Conservation (phyloP, 2,888 invertebrate species). For the Cecidostiba fungosa region DNA sequence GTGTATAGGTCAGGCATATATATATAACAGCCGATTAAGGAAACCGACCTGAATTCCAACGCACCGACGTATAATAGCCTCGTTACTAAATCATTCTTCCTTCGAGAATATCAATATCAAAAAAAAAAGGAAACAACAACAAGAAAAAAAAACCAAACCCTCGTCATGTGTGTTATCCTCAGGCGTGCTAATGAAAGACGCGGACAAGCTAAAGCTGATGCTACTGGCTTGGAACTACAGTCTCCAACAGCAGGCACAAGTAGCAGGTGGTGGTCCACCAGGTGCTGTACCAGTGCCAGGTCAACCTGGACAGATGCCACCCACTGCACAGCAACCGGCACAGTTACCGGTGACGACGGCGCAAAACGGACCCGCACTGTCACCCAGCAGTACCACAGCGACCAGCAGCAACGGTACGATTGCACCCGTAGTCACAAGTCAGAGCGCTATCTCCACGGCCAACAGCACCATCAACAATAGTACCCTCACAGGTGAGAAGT, state of each 20-base stretch:
- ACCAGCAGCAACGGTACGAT: constrained; percentile 47
- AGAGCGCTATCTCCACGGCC: constrained; percentile 79
- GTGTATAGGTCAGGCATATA: constrained; percentile 63
- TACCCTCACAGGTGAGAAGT: constrained; percentile 78
- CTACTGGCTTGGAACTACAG: constrained; percentile 94
- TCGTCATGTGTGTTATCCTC: constrained; percentile 71
- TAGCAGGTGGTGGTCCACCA: constrained; percentile 66
- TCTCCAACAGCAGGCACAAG: constrained; percentile 83
- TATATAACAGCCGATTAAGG: constrained; percentile 67
- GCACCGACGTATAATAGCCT: constrained; percentile 63
- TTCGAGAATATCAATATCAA: not conserved
- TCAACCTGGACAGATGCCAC: constrained; percentile 9
- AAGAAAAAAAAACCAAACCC: not conserved
- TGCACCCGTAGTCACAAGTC: constrained; percentile 78
- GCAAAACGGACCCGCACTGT: constrained; percentile 65
- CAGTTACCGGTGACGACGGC: constrained; percentile 4
- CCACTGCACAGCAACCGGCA: constrained; percentile 27
- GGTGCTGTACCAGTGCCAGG: constrained; percentile 6
- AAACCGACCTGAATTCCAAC: constrained; percentile 71
- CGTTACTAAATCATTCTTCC: constrained; percentile 43
- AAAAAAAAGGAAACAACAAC: constrained; percentile 15
- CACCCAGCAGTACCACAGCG: constrained; percentile 74
- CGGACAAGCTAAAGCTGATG: constrained; percentile 94
- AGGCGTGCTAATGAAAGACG: constrained; percentile 88
- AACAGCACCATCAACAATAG: constrained; percentile 79